A percentile compares a stretch with the other conserved stretches of the same genome.
Evolutionary conservation across 2,888 invertebrate species (phyloP).

Genomic region (Macaria liturata): DNA sequence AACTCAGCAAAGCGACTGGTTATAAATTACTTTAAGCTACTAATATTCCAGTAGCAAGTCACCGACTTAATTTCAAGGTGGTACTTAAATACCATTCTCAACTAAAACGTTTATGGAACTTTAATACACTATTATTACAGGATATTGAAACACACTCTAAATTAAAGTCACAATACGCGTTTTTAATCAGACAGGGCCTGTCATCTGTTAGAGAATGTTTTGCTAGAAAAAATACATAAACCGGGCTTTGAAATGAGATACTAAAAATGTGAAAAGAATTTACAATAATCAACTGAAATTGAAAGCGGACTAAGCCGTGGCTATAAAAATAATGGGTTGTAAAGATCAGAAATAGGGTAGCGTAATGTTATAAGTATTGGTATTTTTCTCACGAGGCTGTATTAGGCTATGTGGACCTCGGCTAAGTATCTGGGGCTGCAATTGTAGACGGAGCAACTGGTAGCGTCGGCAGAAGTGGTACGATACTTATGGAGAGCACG

Average conservation of each 20-base stretch:
- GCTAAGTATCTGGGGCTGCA: conserved; percentile 57
- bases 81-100: background rate
- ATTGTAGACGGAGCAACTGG: conserved; percentile 64
- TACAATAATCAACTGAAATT: conserved; percentile 8
- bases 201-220: conserved; percentile 3
- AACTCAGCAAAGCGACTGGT: conserved; percentile 10
- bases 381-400: conserved; percentile 52
- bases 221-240: background rate
- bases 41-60: conserved; percentile 4
- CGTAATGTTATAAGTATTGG: conserved; percentile 18
- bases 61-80: conserved; percentile 11
- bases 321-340: conserved; percentile 25
- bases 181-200: background rate
- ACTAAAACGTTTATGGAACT: conserved; percentile 10
- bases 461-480: conserved; percentile 67
- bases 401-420: conserved; percentile 49
- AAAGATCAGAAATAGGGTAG: conserved; percentile 23
- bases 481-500: conserved; percentile 39
- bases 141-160: conserved; percentile 1
- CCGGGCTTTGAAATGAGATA: background rate
- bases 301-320: conserved; percentile 9
- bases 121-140: conserved; percentile 18
- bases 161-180: background rate
- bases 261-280: conserved; percentile 7
- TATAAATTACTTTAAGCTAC: conserved; percentile 16